Evolutionary conservation across 2,888 invertebrate species (phyloP), one percentile per base, ranked within the genome.

Genomic region (Erebia aethiops): DNA sequence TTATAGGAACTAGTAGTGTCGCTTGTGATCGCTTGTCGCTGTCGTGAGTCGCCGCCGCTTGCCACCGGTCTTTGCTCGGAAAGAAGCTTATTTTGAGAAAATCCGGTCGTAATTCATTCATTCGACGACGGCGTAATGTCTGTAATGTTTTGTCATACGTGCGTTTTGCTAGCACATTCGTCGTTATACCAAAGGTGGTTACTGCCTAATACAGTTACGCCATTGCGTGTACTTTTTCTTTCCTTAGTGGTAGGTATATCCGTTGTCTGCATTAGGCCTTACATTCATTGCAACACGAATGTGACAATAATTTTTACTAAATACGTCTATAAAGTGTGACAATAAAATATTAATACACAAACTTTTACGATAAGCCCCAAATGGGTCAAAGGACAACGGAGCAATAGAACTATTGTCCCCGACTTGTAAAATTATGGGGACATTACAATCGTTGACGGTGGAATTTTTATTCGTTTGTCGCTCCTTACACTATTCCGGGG

Each of bases 281-380:
- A 66, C 67, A 67, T 69, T 69, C 66, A 69, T 69, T 69, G 52
- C 66, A 58, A 72, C 63, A 67, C 71, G 21, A 72, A 43, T 74
- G 75, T 67, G 73, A 74, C 77, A 73, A 77, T 79, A 76, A 77
- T 76, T 75, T 75, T 71, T 69, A 64, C 78, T 79, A 78, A 78
- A 80, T 74, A 77, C 71, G 64, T 70, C 74, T 69, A 77, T 76
- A 78, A 77, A 75, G 71, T 66, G 74, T 72, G 69, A 73, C 72
- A 78, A 78, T 80, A 79, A 78, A 80, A 78, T 76, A 69, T 75
- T 77, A 77, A 80, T 71, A 76, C 69, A 67, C 63, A 75, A 80
- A 80, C 69, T 80, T 80, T 72, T 4, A 66, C 74, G 61, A 77
- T 78, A 75, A 76, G 67, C 69, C 66, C 68, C 77, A 71, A 74